Conservation (phyloP, 2,797 vertebrate genomes). For the Lindbergichthys nudifrons region DNA sequence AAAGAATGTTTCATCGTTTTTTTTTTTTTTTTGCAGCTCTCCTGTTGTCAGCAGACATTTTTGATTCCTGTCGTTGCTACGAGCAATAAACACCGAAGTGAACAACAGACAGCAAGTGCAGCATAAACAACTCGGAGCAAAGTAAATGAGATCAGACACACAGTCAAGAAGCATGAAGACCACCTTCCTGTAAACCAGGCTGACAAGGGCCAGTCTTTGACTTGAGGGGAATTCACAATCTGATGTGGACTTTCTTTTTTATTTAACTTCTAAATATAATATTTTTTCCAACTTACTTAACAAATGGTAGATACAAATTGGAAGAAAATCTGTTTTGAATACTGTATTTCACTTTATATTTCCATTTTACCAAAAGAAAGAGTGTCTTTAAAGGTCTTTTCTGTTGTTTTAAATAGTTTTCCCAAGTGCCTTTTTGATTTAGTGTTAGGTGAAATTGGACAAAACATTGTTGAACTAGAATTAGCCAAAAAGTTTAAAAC, state of each 20-base stretch:
- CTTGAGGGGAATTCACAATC: background rate
- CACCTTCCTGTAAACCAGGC: constrained; percentile 3
- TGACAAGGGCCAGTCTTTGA: constrained; percentile 13
- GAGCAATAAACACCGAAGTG: constrained; percentile 10
- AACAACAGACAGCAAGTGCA: constrained; percentile 28
- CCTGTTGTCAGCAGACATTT: constrained; percentile 21
- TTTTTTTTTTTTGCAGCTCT: background rate
- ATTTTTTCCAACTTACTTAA: background rate
- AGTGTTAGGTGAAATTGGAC: background rate
- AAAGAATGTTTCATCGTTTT: background rate
- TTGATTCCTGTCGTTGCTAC: background rate
- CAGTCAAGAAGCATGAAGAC: constrained; percentile 38
- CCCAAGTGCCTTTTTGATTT: background rate
- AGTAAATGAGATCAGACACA: constrained; percentile 36
- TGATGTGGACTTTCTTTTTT: background rate
- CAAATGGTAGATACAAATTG: background rate
- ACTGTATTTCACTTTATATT: no score
- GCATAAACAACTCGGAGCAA: constrained; percentile 15
- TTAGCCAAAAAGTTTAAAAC: constrained; percentile 10
- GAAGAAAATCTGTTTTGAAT: background rate
- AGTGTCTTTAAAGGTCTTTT: no score
- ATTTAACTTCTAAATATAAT: background rate
- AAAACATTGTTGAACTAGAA: background rate
- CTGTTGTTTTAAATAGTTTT: no score
- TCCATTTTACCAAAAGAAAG: background rate